A percentile compares a stretch with the other conserved stretches of the same genome.
These are phyloP conservation scores for Antitype chi DNA, from an alignment of 2,888 invertebrate species.

Conservation along the genomic window DNA sequence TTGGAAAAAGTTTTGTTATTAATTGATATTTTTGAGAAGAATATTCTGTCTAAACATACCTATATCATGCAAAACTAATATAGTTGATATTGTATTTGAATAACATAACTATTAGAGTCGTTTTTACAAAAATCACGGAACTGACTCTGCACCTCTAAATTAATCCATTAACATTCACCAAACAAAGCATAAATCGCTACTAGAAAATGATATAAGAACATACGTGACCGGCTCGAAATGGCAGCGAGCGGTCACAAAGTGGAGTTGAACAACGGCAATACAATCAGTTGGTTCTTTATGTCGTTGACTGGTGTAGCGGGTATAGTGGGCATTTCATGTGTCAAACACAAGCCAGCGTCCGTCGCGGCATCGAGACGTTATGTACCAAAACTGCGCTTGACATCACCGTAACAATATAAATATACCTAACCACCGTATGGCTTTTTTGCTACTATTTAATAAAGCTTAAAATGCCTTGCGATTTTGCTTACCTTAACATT, in stretches of 20 bases:
- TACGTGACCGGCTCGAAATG: conserved; percentile 12
- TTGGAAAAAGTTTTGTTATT: too few species aligned
- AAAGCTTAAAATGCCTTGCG: not conserved
- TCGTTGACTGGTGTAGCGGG: conserved; percentile 16
- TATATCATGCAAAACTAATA: too few species aligned
- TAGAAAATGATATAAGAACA: conserved; percentile 10
- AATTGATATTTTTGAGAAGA: not conserved
- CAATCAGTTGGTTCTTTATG: conserved; percentile 41
- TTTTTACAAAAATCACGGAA: not conserved
- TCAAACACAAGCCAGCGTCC: conserved; percentile 47
- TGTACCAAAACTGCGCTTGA: conserved; percentile 11
- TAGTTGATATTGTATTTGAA: not conserved
- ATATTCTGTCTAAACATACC: not conserved
- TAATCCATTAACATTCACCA: too few species aligned
- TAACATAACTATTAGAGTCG: not conserved
- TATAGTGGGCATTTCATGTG: conserved; percentile 43
- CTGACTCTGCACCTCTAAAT: not conserved
- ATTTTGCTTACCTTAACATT: not conserved
- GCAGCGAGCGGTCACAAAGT: conserved; percentile 32
- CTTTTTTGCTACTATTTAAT: not conserved
- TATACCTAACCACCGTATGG: not conserved
- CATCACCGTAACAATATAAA: conserved; percentile 3
- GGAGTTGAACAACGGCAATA: conserved; percentile 12
- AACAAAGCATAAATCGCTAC: not conserved
- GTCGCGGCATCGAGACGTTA: not conserved